These are phyloP conservation scores for Ranitomeya imitator DNA, from an alignment of 2,113 vertebrate genomes.

Conservation along the genomic window DNA sequence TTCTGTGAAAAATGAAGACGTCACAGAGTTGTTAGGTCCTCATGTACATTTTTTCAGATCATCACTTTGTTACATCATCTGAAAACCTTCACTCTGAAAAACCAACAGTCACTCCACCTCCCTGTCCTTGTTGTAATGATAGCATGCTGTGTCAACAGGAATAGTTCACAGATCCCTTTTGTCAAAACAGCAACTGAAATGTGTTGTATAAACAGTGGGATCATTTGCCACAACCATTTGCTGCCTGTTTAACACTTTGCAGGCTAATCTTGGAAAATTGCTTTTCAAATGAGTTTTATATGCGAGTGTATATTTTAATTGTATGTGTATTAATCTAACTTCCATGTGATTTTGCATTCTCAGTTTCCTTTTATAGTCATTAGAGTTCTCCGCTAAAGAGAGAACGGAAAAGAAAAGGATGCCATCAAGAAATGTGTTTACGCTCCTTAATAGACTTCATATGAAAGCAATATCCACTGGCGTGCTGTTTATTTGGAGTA, in stretches of 20 bases:
- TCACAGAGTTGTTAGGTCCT: background rate
- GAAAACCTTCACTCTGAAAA: background rate
- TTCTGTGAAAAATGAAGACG: background rate
- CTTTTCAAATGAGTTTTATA: conserved; percentile 26
- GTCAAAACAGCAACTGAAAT: conserved; percentile 32
- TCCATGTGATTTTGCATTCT: conserved; percentile 20
- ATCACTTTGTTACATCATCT: conserved; percentile 20
- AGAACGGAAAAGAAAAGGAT: conserved; percentile 47
- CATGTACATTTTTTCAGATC: background rate
- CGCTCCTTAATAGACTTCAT: conserved; percentile 9
- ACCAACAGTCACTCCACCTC: background rate
- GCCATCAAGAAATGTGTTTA: conserved; percentile 42
- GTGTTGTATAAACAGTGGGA: conserved; percentile 34
- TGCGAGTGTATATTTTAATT: conserved; percentile 29
- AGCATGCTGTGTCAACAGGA: conserved; percentile 47
- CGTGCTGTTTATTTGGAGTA: conserved; percentile 8
- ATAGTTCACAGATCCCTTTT: conserved; percentile 11
- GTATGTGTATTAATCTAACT: background rate
- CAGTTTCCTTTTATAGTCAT: conserved; percentile 13
- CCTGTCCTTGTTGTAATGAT: background rate
- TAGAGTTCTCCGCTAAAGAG: background rate
- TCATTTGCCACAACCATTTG: conserved; percentile 27
- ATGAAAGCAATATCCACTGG: conserved; percentile 23
- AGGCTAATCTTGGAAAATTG: conserved; percentile 14
- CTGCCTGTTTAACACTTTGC: conserved; percentile 35